These are phyloP conservation scores for Lasioglossum albipes DNA, from an alignment of 1,140 invertebrate genomes.

Conservation along the genomic window DNA sequence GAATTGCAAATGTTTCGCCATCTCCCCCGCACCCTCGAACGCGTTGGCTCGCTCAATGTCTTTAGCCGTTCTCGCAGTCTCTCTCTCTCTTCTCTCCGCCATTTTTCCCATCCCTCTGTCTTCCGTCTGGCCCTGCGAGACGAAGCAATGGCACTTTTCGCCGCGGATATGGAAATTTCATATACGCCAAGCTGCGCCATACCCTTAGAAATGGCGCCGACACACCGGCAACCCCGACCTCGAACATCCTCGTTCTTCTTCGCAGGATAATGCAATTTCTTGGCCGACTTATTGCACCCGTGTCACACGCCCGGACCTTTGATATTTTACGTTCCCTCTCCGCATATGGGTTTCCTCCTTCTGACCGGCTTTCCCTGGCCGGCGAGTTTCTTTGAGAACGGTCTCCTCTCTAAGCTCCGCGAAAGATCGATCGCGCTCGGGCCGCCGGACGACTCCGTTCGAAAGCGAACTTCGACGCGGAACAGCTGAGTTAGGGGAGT, in stretches of 20 bases:
- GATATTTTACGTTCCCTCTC: background rate
- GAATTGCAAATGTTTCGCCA: slow-evolving; percentile 76
- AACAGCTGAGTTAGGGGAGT: background rate
- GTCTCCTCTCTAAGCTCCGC: no score
- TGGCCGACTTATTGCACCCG: slow-evolving; percentile 22
- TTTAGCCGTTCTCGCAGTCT: background rate
- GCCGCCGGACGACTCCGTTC: background rate
- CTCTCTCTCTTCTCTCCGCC: background rate
- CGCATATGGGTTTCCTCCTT: no score
- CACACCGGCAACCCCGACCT: background rate
- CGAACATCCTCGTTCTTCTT: slow-evolving; percentile 14
- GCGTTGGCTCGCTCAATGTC: background rate
- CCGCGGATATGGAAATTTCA: slow-evolving; percentile 74
- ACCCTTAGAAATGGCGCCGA: background rate
- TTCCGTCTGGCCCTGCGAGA: slow-evolving; percentile 14
- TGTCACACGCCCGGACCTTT: background rate
- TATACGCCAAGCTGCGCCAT: slow-evolving; percentile 60
- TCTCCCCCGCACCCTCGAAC: slow-evolving; percentile 1
- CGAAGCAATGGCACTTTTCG: slow-evolving; percentile 67
- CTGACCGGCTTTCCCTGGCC: no score
- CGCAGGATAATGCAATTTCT: slow-evolving; percentile 44
- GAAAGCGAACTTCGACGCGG: background rate
- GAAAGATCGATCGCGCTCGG: background rate
- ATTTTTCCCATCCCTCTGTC: background rate
- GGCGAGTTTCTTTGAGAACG: no score